Percentiles rank a stretch among this genome's conserved stretches.
These are phyloP conservation scores for Amphipoea lucens DNA, from an alignment of 2,888 invertebrate genomes.

Conservation along the genomic window DNA sequence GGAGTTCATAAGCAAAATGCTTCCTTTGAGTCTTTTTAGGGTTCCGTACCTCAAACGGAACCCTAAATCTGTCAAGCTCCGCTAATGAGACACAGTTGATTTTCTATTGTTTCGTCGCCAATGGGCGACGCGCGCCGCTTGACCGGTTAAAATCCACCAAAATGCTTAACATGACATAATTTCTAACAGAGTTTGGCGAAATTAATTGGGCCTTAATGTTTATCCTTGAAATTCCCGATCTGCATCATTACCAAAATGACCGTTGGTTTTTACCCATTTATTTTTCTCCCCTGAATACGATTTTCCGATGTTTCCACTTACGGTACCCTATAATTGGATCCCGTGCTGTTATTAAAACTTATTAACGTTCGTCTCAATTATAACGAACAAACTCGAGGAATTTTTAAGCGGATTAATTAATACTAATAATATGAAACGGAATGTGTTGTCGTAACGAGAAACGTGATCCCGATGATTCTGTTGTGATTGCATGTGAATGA, in stretches of 20 bases:
- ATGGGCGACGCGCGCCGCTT: too few species aligned
- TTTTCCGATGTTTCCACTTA: background rate
- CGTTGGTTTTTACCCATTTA: background rate
- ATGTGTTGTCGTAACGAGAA: slow-evolving; percentile 18
- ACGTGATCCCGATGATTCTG: slow-evolving; percentile 4
- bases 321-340: slow-evolving; percentile 25
- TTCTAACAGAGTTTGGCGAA: background rate
- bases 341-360: slow-evolving; percentile 44
- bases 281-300: background rate
- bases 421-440: slow-evolving; percentile 7
- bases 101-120: too few species aligned
- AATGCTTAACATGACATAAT: too few species aligned
- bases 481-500: slow-evolving; percentile 28
- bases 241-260: background rate
- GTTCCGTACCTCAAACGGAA: too few species aligned
- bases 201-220: background rate
- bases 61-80: too few species aligned
- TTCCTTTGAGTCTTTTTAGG: background rate
- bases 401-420: slow-evolving; percentile 51
- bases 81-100: too few species aligned
- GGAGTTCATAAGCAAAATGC: background rate
- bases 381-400: slow-evolving; percentile 28
- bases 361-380: slow-evolving; percentile 42
- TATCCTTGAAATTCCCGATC: background rate
- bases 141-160: too few species aligned